Evolutionary conservation across 2,888 invertebrate genomes (phyloP).

Genomic region (Diadegma fenestrale): DNA sequence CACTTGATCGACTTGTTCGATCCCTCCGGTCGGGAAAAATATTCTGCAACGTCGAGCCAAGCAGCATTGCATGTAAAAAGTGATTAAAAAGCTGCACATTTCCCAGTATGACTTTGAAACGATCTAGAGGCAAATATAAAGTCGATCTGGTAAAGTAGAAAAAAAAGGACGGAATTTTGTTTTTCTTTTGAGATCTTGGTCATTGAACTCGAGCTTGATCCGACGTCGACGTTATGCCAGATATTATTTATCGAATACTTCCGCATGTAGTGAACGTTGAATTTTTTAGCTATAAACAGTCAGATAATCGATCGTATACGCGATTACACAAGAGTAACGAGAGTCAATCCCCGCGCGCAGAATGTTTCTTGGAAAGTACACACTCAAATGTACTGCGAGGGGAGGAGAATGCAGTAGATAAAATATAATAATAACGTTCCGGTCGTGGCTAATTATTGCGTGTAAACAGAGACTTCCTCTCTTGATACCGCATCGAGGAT

Average conservation of each 20-base stretch:
- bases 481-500: constrained; percentile 7
- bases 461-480: constrained; percentile 4
- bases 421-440: constrained; percentile 53
- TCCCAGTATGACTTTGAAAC: background rate
- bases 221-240: constrained; percentile 4
- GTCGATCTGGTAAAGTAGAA: background rate
- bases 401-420: background rate
- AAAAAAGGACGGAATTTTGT: background rate
- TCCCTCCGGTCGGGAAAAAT: background rate
- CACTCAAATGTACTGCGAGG: background rate
- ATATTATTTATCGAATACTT: constrained; percentile 42
- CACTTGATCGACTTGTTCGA: background rate
- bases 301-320: constrained; percentile 18
- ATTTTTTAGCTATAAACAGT: constrained; percentile 7
- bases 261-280: constrained; percentile 23
- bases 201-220: background rate
- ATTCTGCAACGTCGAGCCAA: background rate
- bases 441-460: constrained; percentile 42
- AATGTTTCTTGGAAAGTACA: constrained; percentile 8
- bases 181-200: background rate
- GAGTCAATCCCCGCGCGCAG: background rate
- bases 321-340: constrained; percentile 18
- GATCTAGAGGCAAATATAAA: background rate
- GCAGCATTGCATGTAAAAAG: background rate
- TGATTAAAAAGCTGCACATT: background rate